These are phyloP conservation scores for Eretmocerus hayati DNA, from an alignment of 2,888 invertebrate species.

Conservation along the genomic window DNA sequence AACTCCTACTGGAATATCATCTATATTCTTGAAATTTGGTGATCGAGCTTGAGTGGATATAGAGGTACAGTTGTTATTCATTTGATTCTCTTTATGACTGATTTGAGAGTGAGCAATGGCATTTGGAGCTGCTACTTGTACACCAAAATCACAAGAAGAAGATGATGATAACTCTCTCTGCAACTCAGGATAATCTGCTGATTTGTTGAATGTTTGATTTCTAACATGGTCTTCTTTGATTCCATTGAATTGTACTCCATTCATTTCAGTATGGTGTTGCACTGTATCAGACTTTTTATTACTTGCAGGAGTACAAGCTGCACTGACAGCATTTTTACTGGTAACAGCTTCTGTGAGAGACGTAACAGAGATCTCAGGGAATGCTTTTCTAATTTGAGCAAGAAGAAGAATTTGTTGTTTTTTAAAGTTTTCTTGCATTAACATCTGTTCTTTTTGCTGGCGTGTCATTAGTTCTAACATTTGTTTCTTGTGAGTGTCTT, in stretches of 20 bases:
- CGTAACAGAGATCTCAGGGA: constrained; percentile 33
- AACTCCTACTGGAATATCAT: constrained; percentile 22
- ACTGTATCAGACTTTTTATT: constrained; percentile 2
- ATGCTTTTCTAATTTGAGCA: constrained; percentile 44
- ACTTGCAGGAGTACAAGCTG: too few relatives aligned
- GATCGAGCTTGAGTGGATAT: constrained; percentile 4
- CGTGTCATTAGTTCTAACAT: constrained; percentile 57
- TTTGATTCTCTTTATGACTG: too few relatives aligned
- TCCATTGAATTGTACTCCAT: constrained; percentile 18
- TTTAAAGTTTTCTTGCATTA: constrained; percentile 59
- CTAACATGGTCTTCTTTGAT: constrained; percentile 9
- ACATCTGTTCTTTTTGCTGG: constrained; percentile 58
- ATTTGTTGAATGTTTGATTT: constrained; percentile 9
- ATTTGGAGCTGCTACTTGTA: constrained; percentile 9
- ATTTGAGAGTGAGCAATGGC: constrained; percentile 6
- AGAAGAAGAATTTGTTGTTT: constrained; percentile 58
- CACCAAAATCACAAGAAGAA: constrained; percentile 8
- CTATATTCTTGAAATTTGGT: constrained; percentile 16
- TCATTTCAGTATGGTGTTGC: too few relatives aligned
- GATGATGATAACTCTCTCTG: constrained; percentile 16
- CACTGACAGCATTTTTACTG: constrained; percentile 25
- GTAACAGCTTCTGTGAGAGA: constrained; percentile 14
- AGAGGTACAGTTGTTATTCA: too few relatives aligned
- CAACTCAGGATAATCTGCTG: constrained; percentile 22
- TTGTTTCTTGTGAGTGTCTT: constrained; percentile 59